Percentiles rank a stretch among this genome's conserved stretches.
Evolutionary conservation across 2,888 invertebrate species (phyloP).

Genomic region (Nymphalis urticae): DNA sequence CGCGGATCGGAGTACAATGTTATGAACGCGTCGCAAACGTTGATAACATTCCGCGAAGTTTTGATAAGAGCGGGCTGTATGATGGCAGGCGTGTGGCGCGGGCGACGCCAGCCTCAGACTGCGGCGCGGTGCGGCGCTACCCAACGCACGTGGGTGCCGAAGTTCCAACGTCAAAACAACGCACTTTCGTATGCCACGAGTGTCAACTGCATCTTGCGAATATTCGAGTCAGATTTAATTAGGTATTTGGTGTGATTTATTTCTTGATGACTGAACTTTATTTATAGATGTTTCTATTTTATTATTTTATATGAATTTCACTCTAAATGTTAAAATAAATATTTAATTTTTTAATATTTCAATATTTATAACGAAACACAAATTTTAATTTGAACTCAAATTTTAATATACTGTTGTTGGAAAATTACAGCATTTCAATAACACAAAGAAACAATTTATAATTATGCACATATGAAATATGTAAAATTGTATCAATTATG

Average conservation of each 20-base stretch:
- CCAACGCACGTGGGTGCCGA: conserved; percentile 61
- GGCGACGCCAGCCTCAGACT: conserved; percentile 63
- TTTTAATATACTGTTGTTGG: no score
- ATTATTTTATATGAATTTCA: no score
- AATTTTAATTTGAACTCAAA: no score
- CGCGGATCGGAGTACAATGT: conserved; percentile 43
- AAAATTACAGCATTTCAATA: no score
- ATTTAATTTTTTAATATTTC: no score
- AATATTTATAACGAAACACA: no score
- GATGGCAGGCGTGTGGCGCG: conserved; percentile 43
- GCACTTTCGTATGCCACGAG: conserved; percentile 11
- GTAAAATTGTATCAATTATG: no score
- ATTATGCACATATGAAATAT: no score
- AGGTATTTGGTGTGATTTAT: background rate
- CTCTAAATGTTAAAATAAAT: no score
- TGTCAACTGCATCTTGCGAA: conserved; percentile 13
- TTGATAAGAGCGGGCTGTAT: conserved; percentile 38
- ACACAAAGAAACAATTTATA: no score
- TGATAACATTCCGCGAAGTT: conserved; percentile 61
- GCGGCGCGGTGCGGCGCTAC: conserved; percentile 51
- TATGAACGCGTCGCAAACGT: conserved; percentile 42
- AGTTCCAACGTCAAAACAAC: conserved; percentile 41
- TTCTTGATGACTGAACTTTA: background rate
- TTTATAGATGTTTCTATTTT: no score
- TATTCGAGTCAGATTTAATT: conserved; percentile 12